These are phyloP conservation scores for Xylota segnis DNA, from an alignment of 2,888 invertebrate species.

Conservation along the genomic window DNA sequence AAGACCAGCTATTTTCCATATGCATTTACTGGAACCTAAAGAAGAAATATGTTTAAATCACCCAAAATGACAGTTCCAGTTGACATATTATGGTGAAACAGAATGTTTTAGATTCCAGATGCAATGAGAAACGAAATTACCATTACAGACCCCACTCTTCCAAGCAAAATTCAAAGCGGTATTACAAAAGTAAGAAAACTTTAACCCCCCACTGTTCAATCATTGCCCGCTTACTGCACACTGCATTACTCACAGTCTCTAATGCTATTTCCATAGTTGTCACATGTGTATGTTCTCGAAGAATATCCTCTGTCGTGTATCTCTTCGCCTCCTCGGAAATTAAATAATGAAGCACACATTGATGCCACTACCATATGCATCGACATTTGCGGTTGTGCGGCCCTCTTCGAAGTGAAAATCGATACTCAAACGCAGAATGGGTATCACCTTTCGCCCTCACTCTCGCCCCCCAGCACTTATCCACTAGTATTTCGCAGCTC, in stretches of 20 bases:
- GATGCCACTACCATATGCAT: conserved; percentile 44
- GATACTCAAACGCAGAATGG: conserved; percentile 41
- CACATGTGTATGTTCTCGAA: neutral
- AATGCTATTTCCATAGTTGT: conserved; percentile 39
- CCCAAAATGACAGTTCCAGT: too few relatives aligned
- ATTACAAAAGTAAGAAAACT: neutral
- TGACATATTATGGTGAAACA: too few relatives aligned
- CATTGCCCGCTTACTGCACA: conserved; percentile 21
- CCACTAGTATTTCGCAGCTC: neutral
- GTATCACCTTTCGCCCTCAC: conserved; percentile 11
- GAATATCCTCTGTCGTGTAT: conserved; percentile 10
- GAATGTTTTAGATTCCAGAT: too few relatives aligned
- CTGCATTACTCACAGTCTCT: conserved; percentile 7
- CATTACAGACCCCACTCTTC: too few relatives aligned
- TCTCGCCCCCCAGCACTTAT: neutral
- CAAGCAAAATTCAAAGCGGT: too few relatives aligned
- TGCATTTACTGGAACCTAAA: too few relatives aligned
- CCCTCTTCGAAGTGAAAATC: conserved; percentile 46
- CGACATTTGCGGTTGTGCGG: conserved; percentile 43
- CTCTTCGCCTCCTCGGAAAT: conserved; percentile 44
- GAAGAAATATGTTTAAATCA: too few relatives aligned
- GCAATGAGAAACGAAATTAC: too few relatives aligned
- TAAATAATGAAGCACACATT: conserved; percentile 64
- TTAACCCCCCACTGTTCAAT: neutral
- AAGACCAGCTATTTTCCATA: too few relatives aligned